phyloP scores from a whole-genome alignment of 2,113 vertebrate species.

The Silurus glanis region DNA sequence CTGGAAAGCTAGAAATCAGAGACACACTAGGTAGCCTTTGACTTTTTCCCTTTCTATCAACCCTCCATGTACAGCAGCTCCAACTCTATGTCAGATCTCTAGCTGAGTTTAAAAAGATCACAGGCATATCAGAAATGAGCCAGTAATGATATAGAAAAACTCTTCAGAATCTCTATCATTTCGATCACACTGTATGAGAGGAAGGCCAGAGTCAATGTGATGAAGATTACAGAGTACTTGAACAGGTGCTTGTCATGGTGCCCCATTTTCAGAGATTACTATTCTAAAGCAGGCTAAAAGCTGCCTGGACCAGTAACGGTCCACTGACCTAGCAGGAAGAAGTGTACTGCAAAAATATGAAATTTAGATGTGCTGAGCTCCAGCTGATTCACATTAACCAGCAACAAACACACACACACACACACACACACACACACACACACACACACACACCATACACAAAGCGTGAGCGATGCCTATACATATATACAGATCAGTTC shows the following conservation, averaged over 20 bases:
- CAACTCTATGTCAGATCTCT: constrained; percentile 41
- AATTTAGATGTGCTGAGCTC: constrained; percentile 29
- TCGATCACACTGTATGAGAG: constrained; percentile 43
- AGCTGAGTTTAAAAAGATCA: constrained; percentile 43
- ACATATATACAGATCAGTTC: background rate
- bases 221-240: constrained; percentile 54
- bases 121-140: constrained; percentile 50
- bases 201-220: constrained; percentile 50
- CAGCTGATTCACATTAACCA: constrained; percentile 21
- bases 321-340: constrained; percentile 15
- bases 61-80: constrained; percentile 21
- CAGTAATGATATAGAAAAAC: constrained; percentile 49
- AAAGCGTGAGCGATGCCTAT: background rate
- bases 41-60: constrained; percentile 34
- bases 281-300: constrained; percentile 45
- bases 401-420: constrained; percentile 16
- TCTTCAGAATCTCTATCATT: constrained; percentile 45
- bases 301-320: constrained; percentile 39
- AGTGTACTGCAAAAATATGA: constrained; percentile 24
- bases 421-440: constrained; percentile 36
- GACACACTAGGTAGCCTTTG: constrained; percentile 18
- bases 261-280: constrained; percentile 48
- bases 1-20: constrained; percentile 33
- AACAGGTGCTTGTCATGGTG: constrained; percentile 48
- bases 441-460: constrained; percentile 22